Conservation (phyloP, 2,797 vertebrate species). For the Leptodactylus fallax region DNA sequence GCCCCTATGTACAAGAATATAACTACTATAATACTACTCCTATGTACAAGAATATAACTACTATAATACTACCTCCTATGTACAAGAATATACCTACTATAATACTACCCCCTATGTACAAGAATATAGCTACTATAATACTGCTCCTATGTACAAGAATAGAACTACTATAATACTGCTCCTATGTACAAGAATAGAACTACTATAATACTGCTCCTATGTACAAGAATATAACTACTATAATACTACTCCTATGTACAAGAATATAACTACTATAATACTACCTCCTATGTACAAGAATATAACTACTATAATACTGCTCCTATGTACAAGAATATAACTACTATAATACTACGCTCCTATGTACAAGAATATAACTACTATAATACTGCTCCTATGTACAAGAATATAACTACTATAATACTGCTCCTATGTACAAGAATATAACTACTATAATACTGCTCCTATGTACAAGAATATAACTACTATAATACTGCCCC, state of each 20-base stretch:
- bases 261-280: constrained; percentile 17
- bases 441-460: constrained; percentile 15
- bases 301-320: constrained; percentile 10
- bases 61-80: background rate
- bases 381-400: background rate
- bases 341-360: background rate
- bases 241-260: background rate
- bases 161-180: constrained; percentile 3
- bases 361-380: background rate
- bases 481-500: background rate
- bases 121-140: background rate
- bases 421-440: constrained; percentile 8
- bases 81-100: constrained; percentile 14
- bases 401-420: constrained; percentile 6
- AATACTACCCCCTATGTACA: background rate
- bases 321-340: background rate
- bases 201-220: constrained; percentile 5
- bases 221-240: constrained; percentile 3
- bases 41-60: background rate
- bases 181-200: background rate
- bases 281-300: background rate
- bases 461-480: background rate
- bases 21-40: constrained; percentile 6
- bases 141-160: background rate
- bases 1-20: constrained; percentile 2